Evolutionary conservation across 2,888 invertebrate species (phyloP), one percentile per base, ranked within the genome.

Genomic region (Sesia bembeciformis): DNA sequence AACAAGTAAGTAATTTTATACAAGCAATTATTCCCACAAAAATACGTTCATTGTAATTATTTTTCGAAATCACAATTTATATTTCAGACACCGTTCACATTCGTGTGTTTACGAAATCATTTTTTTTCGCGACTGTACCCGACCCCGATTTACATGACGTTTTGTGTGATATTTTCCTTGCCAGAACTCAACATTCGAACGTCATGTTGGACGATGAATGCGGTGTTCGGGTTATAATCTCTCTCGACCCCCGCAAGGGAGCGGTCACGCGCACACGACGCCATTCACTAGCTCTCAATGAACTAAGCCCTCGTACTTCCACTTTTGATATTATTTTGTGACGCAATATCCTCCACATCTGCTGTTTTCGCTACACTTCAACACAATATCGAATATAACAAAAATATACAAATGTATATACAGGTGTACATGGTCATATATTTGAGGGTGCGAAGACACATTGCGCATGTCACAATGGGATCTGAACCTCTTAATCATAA

Each of bases 191-290:
- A 62, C 64, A 65, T 67, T 65, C 66, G 64, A 66, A 66, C 60
- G 67, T 69, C 66, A 68, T 50, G 39, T 50, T 39, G 63, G 65
- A 62, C 62, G 62, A 67, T 72, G 70, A 76, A 74, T 72, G 63
- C 58, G 56, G 63, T 63, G 66, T 67, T 70, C 66, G 68, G 66
- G 65, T 61, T 62, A 67, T 80, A 81, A 81, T 78, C 76, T 70
- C 66, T 63, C 66, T 43, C 53, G 61, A 60, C 67, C 68, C 71
- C 60, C 59, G 56, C 49, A 56, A 57, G 64, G 46, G 43, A 62
- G 72, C 64, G 76, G 74, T 75, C 76, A 78, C 68, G 70, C 72
- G 70, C 67, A 62, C 68, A 64, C 67, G 46, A 65, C 67, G 59
- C 66, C 60, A 65, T 68, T 68, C 65, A 66, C 62, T 65, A 66